These are phyloP conservation scores for Micrasema longulum DNA, from an alignment of 1,140 invertebrate genomes.

Conservation along the genomic window DNA sequence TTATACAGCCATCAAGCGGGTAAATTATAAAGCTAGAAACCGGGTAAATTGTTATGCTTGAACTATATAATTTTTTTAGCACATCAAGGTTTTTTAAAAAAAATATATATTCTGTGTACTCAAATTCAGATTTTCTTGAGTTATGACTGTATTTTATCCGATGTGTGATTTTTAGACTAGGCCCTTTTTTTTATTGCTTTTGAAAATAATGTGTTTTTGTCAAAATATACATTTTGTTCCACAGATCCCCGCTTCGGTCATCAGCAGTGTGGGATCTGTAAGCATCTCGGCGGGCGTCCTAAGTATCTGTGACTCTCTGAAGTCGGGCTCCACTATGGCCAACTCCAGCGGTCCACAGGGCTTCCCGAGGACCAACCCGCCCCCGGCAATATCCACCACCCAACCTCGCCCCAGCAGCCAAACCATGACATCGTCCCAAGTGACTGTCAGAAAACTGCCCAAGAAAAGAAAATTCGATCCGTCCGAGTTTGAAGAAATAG, in stretches of 20 bases:
- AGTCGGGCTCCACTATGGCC: slow-evolving; percentile 63
- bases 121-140: too few relatives aligned
- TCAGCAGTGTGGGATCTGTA: slow-evolving; percentile 67
- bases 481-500: slow-evolving; percentile 81
- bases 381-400: slow-evolving; percentile 56
- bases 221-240: slow-evolving; percentile 54
- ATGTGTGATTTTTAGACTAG: too few relatives aligned
- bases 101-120: too few relatives aligned
- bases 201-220: too few relatives aligned
- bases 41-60: too few relatives aligned
- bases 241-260: slow-evolving; percentile 68
- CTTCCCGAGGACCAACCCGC: slow-evolving; percentile 41
- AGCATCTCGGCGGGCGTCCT: slow-evolving; percentile 60
- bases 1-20: too few relatives aligned
- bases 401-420: slow-evolving; percentile 59
- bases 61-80: too few relatives aligned
- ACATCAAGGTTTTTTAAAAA: too few relatives aligned
- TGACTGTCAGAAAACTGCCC: slow-evolving; percentile 78
- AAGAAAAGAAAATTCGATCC: slow-evolving; percentile 91
- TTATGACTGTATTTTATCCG: too few relatives aligned
- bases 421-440: slow-evolving; percentile 57
- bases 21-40: too few relatives aligned
- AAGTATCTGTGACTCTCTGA: slow-evolving; percentile 56
- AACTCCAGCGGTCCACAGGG: slow-evolving; percentile 62
- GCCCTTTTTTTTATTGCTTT: too few relatives aligned